A percentile compares a stretch with the other conserved stretches of the same genome.
Conservation (phyloP, 2,113 vertebrate species). For the Gadus chalcogrammus region DNA sequence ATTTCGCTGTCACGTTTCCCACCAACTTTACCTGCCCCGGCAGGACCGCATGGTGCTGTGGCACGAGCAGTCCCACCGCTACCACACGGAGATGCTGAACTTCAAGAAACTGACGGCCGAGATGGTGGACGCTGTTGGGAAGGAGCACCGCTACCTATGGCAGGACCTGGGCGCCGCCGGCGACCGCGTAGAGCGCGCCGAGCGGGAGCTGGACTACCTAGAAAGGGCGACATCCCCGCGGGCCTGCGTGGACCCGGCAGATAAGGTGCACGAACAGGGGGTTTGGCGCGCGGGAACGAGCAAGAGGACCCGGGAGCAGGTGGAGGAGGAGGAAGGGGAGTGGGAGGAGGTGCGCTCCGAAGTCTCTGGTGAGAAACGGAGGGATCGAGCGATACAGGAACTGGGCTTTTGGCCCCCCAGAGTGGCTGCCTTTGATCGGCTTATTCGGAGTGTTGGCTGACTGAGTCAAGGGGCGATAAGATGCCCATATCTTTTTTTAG, state of each 20-base stretch:
- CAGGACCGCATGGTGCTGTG: constrained; percentile 90
- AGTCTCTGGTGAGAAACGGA: constrained; percentile 81
- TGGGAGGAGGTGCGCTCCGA: constrained; percentile 80
- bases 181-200: constrained; percentile 78
- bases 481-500: constrained; percentile 12
- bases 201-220: constrained; percentile 87
- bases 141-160: constrained; percentile 75
- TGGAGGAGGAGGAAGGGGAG: constrained; percentile 75
- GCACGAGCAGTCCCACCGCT: constrained; percentile 85
- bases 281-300: constrained; percentile 75
- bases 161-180: constrained; percentile 76
- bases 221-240: constrained; percentile 83
- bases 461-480: not conserved
- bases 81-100: constrained; percentile 82
- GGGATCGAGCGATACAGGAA: constrained; percentile 1
- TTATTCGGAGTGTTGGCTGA: constrained; percentile 16
- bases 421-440: constrained; percentile 31
- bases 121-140: constrained; percentile 77
- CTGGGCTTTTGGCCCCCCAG: not conserved
- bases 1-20: not conserved
- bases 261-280: constrained; percentile 82
- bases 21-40: not conserved
- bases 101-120: constrained; percentile 86
- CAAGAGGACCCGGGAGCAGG: constrained; percentile 65
- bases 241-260: constrained; percentile 81